Base-by-base conservation (phyloP, 2,113 vertebrate species). In the Aptenodytes forsteri region DNA sequence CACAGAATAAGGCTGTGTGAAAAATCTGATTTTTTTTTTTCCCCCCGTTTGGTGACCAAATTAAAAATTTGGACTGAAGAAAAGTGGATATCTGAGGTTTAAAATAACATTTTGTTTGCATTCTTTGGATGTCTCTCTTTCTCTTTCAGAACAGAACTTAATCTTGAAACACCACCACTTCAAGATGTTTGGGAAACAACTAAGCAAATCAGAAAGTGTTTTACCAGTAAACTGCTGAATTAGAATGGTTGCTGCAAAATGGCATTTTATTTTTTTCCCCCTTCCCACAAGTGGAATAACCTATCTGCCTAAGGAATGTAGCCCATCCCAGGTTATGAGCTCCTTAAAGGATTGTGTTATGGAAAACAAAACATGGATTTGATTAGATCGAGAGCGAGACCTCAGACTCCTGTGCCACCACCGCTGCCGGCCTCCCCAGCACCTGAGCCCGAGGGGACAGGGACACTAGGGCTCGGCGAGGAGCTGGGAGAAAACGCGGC, bases 21-120 rank as follows among this genome's bases (percentile, higher is more conserved):
- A 94, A 94, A 94, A 91, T 40, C 54, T 49, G 16, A 3, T 46
- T 25, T 29, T 3, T 44, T 54, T 42, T 44, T 83, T 89, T 42
- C 13, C 6, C 42, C 42, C 19, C 72, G 10, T 78, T 93, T 54
- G 19, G 75, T 80, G 62, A 73, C 18, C 49, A 96, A 90, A 80
- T 72, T 44, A 77, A 88, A 85, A 85, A 89, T 56, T 47, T 82
- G 64, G 50, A 71, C 44, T 38, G 65, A 87, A 93, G 69, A 76
- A 84, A 91, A 94, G 47, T 4, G 3, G 40, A 25, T 58, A 69
- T 89, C 42, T 83, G 78, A 32, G 54, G 40, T 85, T 83, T 94
- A 80, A 93, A 87, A 88, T 64, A 86, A 61, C 44, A 54, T 83
- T 91, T 89, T 93, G 49, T 80, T 95, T 84, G 56, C 84, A 75